Percentiles rank a stretch among this genome's conserved stretches.
Evolutionary conservation across 1,140 invertebrate genomes (phyloP).

Genomic region (Platyura marginata): DNA sequence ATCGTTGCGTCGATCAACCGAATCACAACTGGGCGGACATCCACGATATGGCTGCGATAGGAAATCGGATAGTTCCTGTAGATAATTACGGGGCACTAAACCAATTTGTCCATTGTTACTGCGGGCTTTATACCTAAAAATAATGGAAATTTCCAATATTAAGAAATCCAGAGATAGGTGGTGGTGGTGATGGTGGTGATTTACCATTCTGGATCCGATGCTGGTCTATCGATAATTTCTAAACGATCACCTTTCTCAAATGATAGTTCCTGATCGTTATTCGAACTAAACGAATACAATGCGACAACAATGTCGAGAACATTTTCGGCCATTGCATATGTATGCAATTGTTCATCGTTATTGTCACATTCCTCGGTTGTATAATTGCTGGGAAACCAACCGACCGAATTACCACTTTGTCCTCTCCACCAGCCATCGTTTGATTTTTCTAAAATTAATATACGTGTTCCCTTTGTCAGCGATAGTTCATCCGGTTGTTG

Average conservation of each 20-base stretch:
- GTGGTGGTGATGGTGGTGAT: too few species aligned
- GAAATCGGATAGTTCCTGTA: constrained; percentile 78
- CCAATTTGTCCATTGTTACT: constrained; percentile 83
- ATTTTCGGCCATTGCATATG: constrained; percentile 82
- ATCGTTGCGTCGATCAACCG: constrained; percentile 23
- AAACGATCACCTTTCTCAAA: constrained; percentile 92
- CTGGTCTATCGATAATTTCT: constrained; percentile 86
- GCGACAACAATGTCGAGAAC: constrained; percentile 88
- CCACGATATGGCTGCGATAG: constrained; percentile 62
- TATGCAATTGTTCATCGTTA: constrained; percentile 65
- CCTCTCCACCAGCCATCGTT: constrained; percentile 99
- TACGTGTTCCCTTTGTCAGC: constrained; percentile 74
- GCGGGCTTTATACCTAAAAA: constrained; percentile 56
- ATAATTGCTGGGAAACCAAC: constrained; percentile 97
- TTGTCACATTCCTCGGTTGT: constrained; percentile 76
- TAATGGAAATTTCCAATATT: constrained; percentile 21
- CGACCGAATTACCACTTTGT: constrained; percentile 60
- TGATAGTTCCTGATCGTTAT: constrained; percentile 91
- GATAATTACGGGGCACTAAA: constrained; percentile 91
- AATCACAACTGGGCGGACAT: constrained; percentile 25
- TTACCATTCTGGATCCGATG: constrained; percentile 90
- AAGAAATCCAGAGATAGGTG: too few species aligned
- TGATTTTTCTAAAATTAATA: constrained; percentile 93
- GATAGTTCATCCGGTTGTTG: constrained; percentile 93
- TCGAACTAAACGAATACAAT: constrained; percentile 83